phyloP scores from a whole-genome alignment of 2,797 vertebrate species.

The Hapalemur alaotrensis region DNA sequence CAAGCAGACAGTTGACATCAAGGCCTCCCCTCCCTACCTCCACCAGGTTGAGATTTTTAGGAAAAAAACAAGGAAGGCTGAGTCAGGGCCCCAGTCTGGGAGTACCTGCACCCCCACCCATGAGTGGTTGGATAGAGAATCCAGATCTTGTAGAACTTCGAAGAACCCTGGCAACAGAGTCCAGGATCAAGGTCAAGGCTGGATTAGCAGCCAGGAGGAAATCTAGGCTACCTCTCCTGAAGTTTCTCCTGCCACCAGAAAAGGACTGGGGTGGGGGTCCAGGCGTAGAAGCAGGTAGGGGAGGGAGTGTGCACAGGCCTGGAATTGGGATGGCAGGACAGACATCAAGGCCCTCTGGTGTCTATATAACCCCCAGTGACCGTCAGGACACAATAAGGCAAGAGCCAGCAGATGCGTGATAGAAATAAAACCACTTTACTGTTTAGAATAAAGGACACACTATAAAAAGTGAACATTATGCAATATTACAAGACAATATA shows the following conservation, averaged over 20 bases:
- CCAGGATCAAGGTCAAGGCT: neutral
- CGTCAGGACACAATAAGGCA: slow-evolving; percentile 68
- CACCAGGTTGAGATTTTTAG: neutral
- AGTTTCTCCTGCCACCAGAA: neutral
- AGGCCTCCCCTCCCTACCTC: neutral
- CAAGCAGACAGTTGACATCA: neutral
- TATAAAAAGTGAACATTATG: slow-evolving; percentile 91
- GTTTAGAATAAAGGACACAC: slow-evolving; percentile 90
- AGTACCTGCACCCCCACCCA: neutral
- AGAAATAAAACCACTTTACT: slow-evolving; percentile 91
- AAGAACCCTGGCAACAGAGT: neutral
- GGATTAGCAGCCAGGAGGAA: neutral
- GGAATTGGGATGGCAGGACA: too few species aligned
- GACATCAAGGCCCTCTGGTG: neutral
- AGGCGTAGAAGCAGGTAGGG: neutral
- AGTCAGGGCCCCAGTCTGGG: neutral
- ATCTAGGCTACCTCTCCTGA: neutral
- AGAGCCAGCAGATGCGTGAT: slow-evolving; percentile 83
- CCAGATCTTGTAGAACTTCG: neutral
- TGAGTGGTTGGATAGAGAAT: neutral
- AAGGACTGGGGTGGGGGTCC: neutral
- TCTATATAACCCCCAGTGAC: fast-evolving
- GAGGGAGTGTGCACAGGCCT: too few species aligned
- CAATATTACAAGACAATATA: slow-evolving; percentile 90
- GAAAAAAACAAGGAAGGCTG: neutral